phyloP scores from a whole-genome alignment of 1,140 invertebrate genomes.

The Bombus superbus region DNA sequence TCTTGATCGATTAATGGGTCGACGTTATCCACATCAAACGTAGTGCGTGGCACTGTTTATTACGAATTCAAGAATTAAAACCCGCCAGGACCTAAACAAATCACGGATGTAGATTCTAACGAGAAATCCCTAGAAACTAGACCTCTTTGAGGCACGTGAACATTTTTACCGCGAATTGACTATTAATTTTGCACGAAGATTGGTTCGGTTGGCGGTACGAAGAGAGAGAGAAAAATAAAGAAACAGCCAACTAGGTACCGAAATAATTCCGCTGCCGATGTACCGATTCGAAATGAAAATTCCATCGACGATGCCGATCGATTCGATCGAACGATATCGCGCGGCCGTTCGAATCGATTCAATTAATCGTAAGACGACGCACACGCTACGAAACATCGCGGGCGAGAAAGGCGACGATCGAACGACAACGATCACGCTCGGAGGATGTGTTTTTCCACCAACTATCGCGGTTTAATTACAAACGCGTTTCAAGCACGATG shows the following conservation, averaged over 20 bases:
- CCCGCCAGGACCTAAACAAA: neutral
- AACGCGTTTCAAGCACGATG: neutral
- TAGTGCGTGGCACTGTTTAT: too few relatives aligned
- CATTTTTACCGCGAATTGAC: neutral
- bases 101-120: neutral
- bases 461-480: neutral
- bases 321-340: neutral
- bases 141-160: too few relatives aligned
- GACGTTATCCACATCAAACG: too few relatives aligned
- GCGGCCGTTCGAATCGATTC: neutral
- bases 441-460: neutral
- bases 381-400: neutral
- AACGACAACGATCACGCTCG: neutral
- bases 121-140: neutral
- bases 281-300: neutral
- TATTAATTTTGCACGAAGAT: neutral
- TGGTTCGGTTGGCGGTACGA: neutral
- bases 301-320: neutral
- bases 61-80: too few relatives aligned
- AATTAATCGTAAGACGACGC: slow-evolving; percentile 12
- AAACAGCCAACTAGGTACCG: neutral
- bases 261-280: neutral
- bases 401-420: neutral
- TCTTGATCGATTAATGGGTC: too few relatives aligned
- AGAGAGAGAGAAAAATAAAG: neutral